Evolutionary conservation across 2,888 invertebrate species (phyloP).

Genomic region (Nudaria mundana): DNA sequence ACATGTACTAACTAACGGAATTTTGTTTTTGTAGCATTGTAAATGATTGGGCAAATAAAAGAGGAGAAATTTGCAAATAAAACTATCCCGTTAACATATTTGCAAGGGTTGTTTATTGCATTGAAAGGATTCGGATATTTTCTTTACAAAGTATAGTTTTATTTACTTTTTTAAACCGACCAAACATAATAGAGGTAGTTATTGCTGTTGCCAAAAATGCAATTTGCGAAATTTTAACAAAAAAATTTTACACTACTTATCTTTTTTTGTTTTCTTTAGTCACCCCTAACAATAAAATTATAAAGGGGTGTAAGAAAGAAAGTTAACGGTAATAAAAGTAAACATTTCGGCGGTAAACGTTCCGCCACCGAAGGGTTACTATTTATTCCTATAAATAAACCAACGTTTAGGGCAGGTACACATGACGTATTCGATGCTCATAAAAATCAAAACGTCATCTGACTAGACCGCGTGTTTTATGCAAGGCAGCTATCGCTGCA

Average conservation of each 20-base stretch:
- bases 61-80: conserved; percentile 11
- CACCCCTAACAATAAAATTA: conserved; percentile 63
- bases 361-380: conserved; percentile 75
- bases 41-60: too few species aligned
- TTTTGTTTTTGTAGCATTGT: background rate
- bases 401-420: conserved; percentile 58
- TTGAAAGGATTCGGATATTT: conserved; percentile 29
- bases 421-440: conserved; percentile 42
- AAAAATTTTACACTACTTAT: conserved; percentile 47
- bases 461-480: conserved; percentile 42
- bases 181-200: conserved; percentile 32
- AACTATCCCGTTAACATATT: conserved; percentile 17
- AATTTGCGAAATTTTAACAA: conserved; percentile 51
- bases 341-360: conserved; percentile 73
- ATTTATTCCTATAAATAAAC: conserved; percentile 73
- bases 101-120: conserved; percentile 13
- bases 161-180: conserved; percentile 18
- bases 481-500: conserved; percentile 47
- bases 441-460: conserved; percentile 53
- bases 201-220: conserved; percentile 33
- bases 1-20: too few species aligned
- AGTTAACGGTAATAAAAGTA: conserved; percentile 73
- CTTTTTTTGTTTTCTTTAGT: conserved; percentile 51
- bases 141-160: conserved; percentile 22
- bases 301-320: conserved; percentile 72